Conservation (phyloP, 2,888 invertebrate species). For the Calliopum simillimum region DNA sequence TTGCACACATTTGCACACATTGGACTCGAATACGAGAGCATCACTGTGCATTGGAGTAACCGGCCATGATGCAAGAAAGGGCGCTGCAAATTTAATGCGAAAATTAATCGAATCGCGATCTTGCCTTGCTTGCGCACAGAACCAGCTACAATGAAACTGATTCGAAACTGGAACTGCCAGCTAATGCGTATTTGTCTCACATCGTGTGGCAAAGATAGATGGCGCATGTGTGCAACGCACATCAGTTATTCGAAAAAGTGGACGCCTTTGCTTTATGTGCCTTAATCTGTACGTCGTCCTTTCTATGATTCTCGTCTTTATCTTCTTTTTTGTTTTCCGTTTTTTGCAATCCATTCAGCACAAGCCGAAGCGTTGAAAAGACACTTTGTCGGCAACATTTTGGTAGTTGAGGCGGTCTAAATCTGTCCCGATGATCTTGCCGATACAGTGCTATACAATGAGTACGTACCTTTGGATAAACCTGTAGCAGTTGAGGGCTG, state of each 20-base stretch:
- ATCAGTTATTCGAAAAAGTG: slow-evolving; percentile 45
- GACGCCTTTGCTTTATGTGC: slow-evolving; percentile 54
- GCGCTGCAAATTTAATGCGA: slow-evolving; percentile 58
- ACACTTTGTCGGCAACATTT: slow-evolving; percentile 58
- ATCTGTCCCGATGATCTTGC: slow-evolving; percentile 36
- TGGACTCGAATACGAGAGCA: slow-evolving; percentile 11
- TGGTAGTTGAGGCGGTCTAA: slow-evolving; percentile 30
- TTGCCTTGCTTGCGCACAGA: slow-evolving; percentile 41
- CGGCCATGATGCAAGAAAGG: slow-evolving; percentile 44
- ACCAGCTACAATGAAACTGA: slow-evolving; percentile 18
- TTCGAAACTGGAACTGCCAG: slow-evolving; percentile 22
- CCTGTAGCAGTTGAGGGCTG: slow-evolving; percentile 1
- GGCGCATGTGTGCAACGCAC: slow-evolving; percentile 15
- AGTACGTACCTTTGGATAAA: neutral
- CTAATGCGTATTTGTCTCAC: slow-evolving; percentile 16
- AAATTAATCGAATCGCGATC: slow-evolving; percentile 65
- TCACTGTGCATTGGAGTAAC: slow-evolving; percentile 34
- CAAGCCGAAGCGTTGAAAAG: slow-evolving; percentile 61
- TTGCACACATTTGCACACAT: slow-evolving; percentile 39
- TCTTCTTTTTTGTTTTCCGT: slow-evolving; percentile 14
- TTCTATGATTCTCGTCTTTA: neutral
- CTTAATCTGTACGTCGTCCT: neutral
- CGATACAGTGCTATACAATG: neutral
- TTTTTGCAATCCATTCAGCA: slow-evolving; percentile 17
- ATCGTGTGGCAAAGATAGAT: neutral